Percentiles rank a stretch among this genome's conserved stretches.
These are phyloP conservation scores for Dendrocincla fuliginosa DNA, from an alignment of 2,797 vertebrate species.

Conservation along the genomic window DNA sequence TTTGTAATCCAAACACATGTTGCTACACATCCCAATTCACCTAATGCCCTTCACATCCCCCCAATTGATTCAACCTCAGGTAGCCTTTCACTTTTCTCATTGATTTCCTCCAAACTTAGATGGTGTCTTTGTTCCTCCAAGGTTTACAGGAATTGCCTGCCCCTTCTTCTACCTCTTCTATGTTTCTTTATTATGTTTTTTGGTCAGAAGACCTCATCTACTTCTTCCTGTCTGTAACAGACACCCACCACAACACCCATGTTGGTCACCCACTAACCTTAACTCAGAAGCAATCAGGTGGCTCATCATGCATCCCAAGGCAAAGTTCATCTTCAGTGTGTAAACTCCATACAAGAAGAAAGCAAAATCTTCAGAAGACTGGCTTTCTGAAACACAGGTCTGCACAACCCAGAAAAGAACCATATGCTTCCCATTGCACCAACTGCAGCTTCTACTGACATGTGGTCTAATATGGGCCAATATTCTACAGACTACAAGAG, in stretches of 20 bases:
- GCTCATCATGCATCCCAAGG: not conserved
- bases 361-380: not conserved
- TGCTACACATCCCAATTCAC: not conserved
- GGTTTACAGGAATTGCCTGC: not conserved
- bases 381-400: not conserved
- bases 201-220: not conserved
- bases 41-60: not conserved
- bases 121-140: not conserved
- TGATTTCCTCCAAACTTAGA: not conserved
- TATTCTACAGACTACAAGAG: not conserved
- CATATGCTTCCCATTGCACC: not conserved
- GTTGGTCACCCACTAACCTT: not conserved
- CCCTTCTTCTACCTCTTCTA: not conserved
- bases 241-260: fast-evolving
- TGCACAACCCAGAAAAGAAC: not conserved
- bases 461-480: not conserved
- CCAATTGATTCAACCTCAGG: not conserved
- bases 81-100: not conserved
- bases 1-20: not conserved
- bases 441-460: not conserved
- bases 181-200: not conserved
- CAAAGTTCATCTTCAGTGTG: not conserved
- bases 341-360: not conserved
- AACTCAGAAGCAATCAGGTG: not conserved
- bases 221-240: not conserved